Percentiles rank a stretch among this genome's conserved stretches.
phyloP scores from a whole-genome alignment of 2,113 vertebrate genomes.

The Myanophis thanlyinensis region DNA sequence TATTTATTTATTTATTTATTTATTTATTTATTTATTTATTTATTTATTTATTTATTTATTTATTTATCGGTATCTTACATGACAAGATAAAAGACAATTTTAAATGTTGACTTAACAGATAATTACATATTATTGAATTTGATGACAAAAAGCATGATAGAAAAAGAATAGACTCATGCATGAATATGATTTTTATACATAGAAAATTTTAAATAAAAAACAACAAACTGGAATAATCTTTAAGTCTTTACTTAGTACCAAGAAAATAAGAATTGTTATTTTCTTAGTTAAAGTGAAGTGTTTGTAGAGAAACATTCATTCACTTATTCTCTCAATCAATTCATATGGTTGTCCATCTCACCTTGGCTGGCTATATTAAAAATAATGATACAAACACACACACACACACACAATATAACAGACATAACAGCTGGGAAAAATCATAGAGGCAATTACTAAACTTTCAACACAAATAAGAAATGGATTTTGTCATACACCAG shows the following conservation, averaged over 20 bases:
- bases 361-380: neutral
- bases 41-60: no score
- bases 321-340: neutral
- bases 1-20: no score
- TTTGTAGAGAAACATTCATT: neutral
- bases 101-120: neutral
- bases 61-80: no score
- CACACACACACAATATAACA: neutral
- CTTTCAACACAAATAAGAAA: neutral
- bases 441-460: neutral
- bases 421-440: neutral
- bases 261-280: neutral
- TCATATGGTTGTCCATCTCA: neutral
- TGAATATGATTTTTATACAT: neutral
- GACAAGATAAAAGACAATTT: no score
- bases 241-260: neutral
- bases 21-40: no score
- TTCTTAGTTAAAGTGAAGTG: neutral
- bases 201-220: neutral
- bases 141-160: conserved; percentile 1
- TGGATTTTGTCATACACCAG: neutral
- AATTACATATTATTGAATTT: neutral
- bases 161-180: neutral
- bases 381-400: neutral
- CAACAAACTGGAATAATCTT: neutral